phyloP scores from a whole-genome alignment of 2,797 vertebrate species.

The Rachycentron canadum region DNA sequence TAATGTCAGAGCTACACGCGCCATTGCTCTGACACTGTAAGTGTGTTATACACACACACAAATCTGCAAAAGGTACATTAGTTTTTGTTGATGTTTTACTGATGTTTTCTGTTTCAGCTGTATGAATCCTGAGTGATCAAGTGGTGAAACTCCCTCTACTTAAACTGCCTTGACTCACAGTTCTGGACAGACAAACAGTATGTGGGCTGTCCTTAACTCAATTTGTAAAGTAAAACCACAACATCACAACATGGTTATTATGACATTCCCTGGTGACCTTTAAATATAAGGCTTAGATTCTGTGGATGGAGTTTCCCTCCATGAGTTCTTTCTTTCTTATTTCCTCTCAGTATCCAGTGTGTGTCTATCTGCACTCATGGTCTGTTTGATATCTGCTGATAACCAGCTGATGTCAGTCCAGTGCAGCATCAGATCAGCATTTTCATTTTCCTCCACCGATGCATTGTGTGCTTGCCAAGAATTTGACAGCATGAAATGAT shows the following conservation, averaged over 20 bases:
- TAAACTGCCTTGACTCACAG: background rate
- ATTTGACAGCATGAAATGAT: conserved; percentile 31
- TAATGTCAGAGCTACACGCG: background rate
- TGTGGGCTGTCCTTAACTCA: background rate
- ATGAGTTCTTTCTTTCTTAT: conserved; percentile 19
- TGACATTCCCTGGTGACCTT: conserved; percentile 2
- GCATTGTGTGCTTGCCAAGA: conserved; percentile 48
- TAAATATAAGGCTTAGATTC: conserved; percentile 7
- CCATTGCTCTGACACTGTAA: background rate
- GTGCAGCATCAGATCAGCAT: conserved; percentile 33
- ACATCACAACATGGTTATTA: conserved; percentile 1
- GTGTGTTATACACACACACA: background rate
- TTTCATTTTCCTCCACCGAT: conserved; percentile 37
- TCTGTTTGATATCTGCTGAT: conserved; percentile 48
- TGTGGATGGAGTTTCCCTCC: background rate
- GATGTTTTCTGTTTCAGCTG: background rate
- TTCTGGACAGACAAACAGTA: conserved; percentile 8
- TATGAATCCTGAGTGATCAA: background rate
- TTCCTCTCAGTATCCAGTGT: background rate
- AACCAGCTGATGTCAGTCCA: conserved; percentile 32
- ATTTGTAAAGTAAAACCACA: conserved; percentile 10
- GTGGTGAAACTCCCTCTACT: background rate
- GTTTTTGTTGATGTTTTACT: background rate
- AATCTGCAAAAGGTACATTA: background rate
- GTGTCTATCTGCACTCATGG: conserved; percentile 17